Evolutionary conservation across 2,113 vertebrate genomes (phyloP), one percentile per base, ranked within the genome.

Genomic region (Alethe castanea): DNA sequence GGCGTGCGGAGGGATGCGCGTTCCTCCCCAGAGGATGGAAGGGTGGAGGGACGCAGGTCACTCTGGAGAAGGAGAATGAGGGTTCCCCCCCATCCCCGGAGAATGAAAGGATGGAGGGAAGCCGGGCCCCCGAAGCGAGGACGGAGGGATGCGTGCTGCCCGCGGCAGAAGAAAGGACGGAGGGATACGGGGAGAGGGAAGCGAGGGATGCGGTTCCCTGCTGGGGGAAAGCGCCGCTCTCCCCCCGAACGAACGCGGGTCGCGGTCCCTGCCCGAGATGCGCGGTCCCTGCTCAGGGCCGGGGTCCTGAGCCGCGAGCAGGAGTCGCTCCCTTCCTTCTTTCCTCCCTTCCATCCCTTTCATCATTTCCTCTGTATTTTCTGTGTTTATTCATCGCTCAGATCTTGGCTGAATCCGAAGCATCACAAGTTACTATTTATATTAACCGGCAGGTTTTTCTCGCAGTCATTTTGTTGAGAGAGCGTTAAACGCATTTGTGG

Each of bases 351-450:
- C 50, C 87, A 81, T 53, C n/a, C 59, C 83, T 88, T 81, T 66
- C 92, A 84, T 82, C 78, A 79, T 94, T 90, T 90, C 92, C 90
- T 92, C 88, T 11, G 38, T 33, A 65, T 81, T 95, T 81, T 73
- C 86, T 18, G 33, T 44, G 44, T 91, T 92, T 71, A 42, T 93
- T 82, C 92, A 31, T 72, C 54, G 57, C 86, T 25, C 48, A 82
- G 90, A 79, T 61, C 85, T 92, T 40, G 88, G 35, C 91, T 44
- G 82, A 64, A 88, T 44, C 66, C 91, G 85, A 90, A 79, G 74
- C 94, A 74, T 42, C 88, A 11, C 88, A 93, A 95, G 91, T 94
- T 93, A 36, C 83, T 79, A 38, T 92, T 90, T 88, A 71, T 90
- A 82, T n/a, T 20, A 74, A 36, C n/a, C 31, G 19, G 38, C 78